These are phyloP conservation scores for Romanomermis culicivorax DNA, from an alignment of 2,888 invertebrate species.

Conservation along the genomic window DNA sequence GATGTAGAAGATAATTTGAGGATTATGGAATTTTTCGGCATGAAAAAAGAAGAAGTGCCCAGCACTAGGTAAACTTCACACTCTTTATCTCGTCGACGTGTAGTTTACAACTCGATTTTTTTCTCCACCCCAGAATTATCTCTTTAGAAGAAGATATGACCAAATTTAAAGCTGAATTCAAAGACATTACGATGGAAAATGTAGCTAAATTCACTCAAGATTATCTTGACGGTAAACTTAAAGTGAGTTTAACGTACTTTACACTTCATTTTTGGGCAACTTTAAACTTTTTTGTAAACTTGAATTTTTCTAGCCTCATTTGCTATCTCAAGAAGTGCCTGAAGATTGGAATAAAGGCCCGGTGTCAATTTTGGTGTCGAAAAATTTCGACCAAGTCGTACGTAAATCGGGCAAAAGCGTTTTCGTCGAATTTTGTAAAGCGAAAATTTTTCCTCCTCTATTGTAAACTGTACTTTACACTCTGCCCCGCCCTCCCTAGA, in stretches of 20 bases:
- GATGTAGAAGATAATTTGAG: slow-evolving; percentile 85
- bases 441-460: too few relatives aligned
- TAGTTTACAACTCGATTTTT: too few relatives aligned
- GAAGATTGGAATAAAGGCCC: slow-evolving; percentile 88
- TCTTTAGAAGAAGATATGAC: slow-evolving; percentile 88
- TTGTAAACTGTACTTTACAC: too few relatives aligned
- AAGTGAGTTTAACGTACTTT: slow-evolving; percentile 32
- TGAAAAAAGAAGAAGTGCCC: slow-evolving; percentile 58
- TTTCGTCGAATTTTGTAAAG: slow-evolving; percentile 74
- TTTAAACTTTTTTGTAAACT: background rate
- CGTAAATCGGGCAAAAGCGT: slow-evolving; percentile 67
- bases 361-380: slow-evolving; percentile 75
- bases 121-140: slow-evolving; percentile 41
- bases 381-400: slow-evolving; percentile 82
- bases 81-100: too few relatives aligned
- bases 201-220: slow-evolving; percentile 57
- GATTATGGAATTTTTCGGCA: slow-evolving; percentile 96
- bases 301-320: slow-evolving; percentile 47
- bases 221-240: slow-evolving; percentile 73
- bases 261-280: background rate
- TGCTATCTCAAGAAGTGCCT: slow-evolving; percentile 76
- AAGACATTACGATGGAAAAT: slow-evolving; percentile 45
- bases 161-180: slow-evolving; percentile 66
- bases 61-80: slow-evolving; percentile 21
- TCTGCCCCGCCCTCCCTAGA: slow-evolving; percentile 30